Percentiles rank a stretch among this genome's conserved stretches.
Evolutionary conservation across 2,797 vertebrate genomes (phyloP).

Genomic region (Brachymystax lenok): DNA sequence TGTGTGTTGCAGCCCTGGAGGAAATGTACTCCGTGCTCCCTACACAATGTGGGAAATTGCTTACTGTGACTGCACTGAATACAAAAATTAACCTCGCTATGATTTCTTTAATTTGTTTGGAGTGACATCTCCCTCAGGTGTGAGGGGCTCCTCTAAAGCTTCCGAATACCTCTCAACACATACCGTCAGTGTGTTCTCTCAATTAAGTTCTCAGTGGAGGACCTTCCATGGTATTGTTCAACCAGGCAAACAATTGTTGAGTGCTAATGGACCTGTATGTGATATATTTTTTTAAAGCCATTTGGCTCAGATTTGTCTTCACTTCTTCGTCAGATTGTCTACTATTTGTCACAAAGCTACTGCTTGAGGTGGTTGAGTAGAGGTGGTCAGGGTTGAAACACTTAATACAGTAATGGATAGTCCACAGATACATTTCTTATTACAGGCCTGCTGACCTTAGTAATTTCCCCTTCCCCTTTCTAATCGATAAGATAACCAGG

Average conservation of each 20-base stretch:
- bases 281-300: constrained; percentile 1
- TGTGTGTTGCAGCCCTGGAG: constrained; percentile 77
- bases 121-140: constrained; percentile 71
- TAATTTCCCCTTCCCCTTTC: constrained; percentile 46
- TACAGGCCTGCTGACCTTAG: constrained; percentile 61
- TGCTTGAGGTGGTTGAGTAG: too few relatives aligned
- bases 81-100: constrained; percentile 74
- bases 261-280: background rate
- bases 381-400: constrained; percentile 5
- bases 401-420: constrained; percentile 40
- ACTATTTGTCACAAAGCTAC: too few relatives aligned
- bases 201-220: constrained; percentile 9
- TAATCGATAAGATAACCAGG: constrained; percentile 65
- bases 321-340: too few relatives aligned
- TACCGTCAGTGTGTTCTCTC: constrained; percentile 27
- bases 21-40: constrained; percentile 68
- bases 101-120: constrained; percentile 77
- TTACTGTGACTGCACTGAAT: constrained; percentile 74
- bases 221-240: constrained; percentile 14
- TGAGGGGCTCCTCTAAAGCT: constrained; percentile 48
- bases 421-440: constrained; percentile 46
- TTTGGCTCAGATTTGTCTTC: background rate
- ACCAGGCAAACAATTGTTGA: too few relatives aligned
- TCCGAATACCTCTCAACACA: constrained; percentile 48
- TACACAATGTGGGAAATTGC: constrained; percentile 79